Percentiles rank a stretch among this genome's conserved stretches.
Evolutionary conservation across 2,888 invertebrate genomes (phyloP).

Genomic region (Onthophagus sagittarius): DNA sequence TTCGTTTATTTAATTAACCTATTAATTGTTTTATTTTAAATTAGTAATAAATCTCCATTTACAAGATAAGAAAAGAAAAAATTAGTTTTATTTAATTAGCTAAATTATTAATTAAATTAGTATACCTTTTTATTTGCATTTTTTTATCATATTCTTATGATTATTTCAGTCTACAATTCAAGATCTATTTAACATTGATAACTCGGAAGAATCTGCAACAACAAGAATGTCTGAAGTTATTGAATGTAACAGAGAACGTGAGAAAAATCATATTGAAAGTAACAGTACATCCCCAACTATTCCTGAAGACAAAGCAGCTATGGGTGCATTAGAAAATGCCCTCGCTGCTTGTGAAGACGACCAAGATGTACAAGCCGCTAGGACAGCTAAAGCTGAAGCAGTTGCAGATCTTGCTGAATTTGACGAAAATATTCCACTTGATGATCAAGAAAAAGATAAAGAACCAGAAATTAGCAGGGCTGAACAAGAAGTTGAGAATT

Average conservation of each 20-base stretch:
- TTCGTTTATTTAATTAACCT: too few species aligned
- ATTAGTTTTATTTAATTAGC: too few species aligned
- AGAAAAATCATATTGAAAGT: conserved; percentile 37
- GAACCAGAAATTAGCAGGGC: conserved; percentile 65
- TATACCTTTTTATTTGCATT: not conserved
- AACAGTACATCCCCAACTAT: conserved; percentile 27
- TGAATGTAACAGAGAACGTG: conserved; percentile 50
- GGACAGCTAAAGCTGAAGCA: conserved; percentile 84
- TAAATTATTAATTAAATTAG: too few species aligned
- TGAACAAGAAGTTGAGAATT: conserved; percentile 66
- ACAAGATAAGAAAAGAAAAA: too few species aligned
- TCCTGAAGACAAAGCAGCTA: conserved; percentile 57
- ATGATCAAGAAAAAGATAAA: conserved; percentile 58
- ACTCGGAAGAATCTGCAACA: conserved; percentile 58
- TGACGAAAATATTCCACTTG: conserved; percentile 89
- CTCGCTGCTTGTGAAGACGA: conserved; percentile 93
- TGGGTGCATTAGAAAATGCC: conserved; percentile 72
- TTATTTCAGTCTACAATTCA: conserved; percentile 75
- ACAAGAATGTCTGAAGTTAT: conserved; percentile 57
- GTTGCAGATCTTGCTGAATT: conserved; percentile 90
- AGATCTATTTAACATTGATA: conserved; percentile 82
- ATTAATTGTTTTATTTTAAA: too few species aligned
- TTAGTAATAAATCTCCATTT: too few species aligned
- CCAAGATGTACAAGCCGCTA: conserved; percentile 87
- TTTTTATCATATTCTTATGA: conserved; percentile 23